phyloP scores from a whole-genome alignment of 1,140 invertebrate genomes.

The Heliconius hewitsoni region DNA sequence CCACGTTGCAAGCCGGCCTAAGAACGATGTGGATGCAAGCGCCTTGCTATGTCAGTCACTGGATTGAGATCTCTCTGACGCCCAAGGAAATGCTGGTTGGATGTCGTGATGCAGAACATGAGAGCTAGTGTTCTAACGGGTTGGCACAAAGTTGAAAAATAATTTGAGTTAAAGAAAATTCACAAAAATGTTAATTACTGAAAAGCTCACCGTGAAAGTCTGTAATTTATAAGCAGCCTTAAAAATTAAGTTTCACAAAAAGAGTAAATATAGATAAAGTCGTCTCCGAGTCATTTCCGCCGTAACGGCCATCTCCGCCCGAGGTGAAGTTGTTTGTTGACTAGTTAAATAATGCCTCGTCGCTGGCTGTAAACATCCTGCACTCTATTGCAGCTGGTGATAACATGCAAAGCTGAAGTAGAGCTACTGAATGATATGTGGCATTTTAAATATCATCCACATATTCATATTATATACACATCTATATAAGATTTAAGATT shows the following conservation, averaged over 20 bases:
- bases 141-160: too few relatives aligned
- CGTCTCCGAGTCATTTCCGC: constrained; percentile 43
- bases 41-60: too few relatives aligned
- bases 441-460: neutral
- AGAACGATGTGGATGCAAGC: too few relatives aligned
- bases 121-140: too few relatives aligned
- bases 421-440: neutral
- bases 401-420: neutral
- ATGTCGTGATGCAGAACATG: too few relatives aligned
- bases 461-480: too few relatives aligned
- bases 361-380: constrained; percentile 36
- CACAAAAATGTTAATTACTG: neutral
- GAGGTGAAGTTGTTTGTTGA: constrained; percentile 40
- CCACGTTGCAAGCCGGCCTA: too few relatives aligned
- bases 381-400: constrained; percentile 32
- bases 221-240: neutral
- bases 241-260: constrained; percentile 25
- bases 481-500: too few relatives aligned
- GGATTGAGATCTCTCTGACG: too few relatives aligned
- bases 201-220: neutral
- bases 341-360: constrained; percentile 38
- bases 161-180: neutral
- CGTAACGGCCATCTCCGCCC: constrained; percentile 31
- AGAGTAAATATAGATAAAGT: constrained; percentile 25
- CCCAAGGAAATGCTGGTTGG: too few relatives aligned